Base-by-base conservation (phyloP, 1,140 invertebrate genomes). In the Bradysia coprophila region DNA sequence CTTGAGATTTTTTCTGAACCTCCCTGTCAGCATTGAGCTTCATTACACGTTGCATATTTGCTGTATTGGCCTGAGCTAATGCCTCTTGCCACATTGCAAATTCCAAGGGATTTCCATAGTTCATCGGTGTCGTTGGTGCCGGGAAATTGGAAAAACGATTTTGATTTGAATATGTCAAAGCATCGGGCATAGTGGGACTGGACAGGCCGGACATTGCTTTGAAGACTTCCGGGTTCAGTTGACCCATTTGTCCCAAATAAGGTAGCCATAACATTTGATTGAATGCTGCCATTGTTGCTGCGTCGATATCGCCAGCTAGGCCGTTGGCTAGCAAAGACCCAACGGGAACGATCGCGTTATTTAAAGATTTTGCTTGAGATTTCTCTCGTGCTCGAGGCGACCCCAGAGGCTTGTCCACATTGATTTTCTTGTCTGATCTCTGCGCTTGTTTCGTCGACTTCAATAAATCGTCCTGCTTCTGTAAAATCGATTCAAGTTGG, bases 401-500 rank as follows among this genome's bases (percentile, higher is more conserved):
- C 18, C n/a, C 9, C 10, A 11, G 6, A 15, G 9, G 9, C n/a
- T 36, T 9, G 6, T 16, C 15, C n/a, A 31, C 28, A 11, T 10
- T 9, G 18, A n/a, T 6, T 16, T 36, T 36, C 33, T 11, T 9
- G 18, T 11, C 33, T 36, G 33, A 16, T 36, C 10, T 39, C 9
- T 20, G 20, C 21, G 9, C n/a, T 22, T 20, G 4, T 22, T 23
- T 21, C 16, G 61, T 34, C 28, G 24, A 20, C 38, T 32, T 15
- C 36, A 42, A 44, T 41, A 34, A 47, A 38, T 65, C 61, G 21
- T 56, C 58, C 45, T 71, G 62, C 43, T 72, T 71, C 46, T 66
- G 61, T 33, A 83, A 54, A 18, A 84, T 75, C n/a, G 70, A 70
- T 58, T 83, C 79, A 18, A 87, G 57, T 61, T 83, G 79, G 3